Evolutionary conservation across 2,888 invertebrate genomes (phyloP).

Genomic region (Euplexia lucipara): DNA sequence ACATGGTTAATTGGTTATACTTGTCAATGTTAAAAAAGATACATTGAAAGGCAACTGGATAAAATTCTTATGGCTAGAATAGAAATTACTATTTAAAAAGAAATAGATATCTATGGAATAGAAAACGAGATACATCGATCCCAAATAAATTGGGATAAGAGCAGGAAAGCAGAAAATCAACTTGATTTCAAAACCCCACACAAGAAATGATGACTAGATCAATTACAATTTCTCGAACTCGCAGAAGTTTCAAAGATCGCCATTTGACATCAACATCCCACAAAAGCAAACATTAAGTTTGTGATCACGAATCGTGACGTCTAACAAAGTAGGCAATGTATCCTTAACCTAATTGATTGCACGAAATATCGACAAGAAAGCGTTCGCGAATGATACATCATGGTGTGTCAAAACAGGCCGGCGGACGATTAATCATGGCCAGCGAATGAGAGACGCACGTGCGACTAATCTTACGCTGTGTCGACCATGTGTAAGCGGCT

Average conservation of each 20-base stretch:
- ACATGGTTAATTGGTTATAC: too few species aligned
- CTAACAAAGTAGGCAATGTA: constrained; percentile 53
- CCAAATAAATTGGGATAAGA: too few species aligned
- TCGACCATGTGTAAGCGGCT: constrained; percentile 60
- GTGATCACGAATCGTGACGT: constrained; percentile 39
- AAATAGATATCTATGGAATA: too few species aligned
- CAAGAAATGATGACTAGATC: not conserved
- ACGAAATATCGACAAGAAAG: constrained; percentile 85
- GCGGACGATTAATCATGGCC: constrained; percentile 83
- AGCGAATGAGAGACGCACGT: constrained; percentile 73
- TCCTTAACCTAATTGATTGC: constrained; percentile 84
- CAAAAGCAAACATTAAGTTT: constrained; percentile 41
- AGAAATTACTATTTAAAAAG: too few species aligned
- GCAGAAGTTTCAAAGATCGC: not conserved
- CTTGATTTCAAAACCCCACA: not conserved
- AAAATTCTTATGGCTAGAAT: too few species aligned
- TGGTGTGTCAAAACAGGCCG: constrained; percentile 84
- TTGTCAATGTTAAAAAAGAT: too few species aligned
- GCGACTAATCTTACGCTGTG: constrained; percentile 82
- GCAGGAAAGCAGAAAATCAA: not conserved
- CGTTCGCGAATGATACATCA: constrained; percentile 88
- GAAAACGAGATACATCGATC: too few species aligned
- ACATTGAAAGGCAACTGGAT: too few species aligned
- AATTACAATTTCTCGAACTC: too few species aligned
- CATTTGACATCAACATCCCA: constrained; percentile 7